Percentiles rank a stretch among this genome's conserved stretches.
Evolutionary conservation across 2,113 vertebrate genomes (phyloP).

Genomic region (Variabilichromis moorii): DNA sequence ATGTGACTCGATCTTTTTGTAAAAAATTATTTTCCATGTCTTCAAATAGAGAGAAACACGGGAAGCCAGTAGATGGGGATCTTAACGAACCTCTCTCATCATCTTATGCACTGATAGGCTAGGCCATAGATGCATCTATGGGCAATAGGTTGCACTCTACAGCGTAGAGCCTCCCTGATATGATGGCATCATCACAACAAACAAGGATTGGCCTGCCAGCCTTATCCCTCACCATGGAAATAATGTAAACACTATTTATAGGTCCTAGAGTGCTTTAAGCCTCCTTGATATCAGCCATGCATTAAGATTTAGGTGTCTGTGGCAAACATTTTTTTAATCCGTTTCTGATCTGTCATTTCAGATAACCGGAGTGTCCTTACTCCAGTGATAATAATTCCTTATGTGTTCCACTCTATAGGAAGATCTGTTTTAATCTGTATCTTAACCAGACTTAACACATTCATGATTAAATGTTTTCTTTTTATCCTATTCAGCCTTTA

Average conservation of each 20-base stretch:
- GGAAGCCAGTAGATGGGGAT: neutral
- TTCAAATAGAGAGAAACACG: neutral
- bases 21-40: fast-evolving
- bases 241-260: slow-evolving; percentile 5
- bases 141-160: slow-evolving; percentile 16
- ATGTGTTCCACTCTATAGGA: neutral
- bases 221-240: neutral
- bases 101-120: neutral
- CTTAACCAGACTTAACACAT: neutral
- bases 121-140: slow-evolving; percentile 21
- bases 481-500: neutral
- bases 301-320: neutral
- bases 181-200: slow-evolving; percentile 52
- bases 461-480: neutral
- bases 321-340: neutral
- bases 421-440: neutral
- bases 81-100: neutral
- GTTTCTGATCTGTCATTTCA: neutral
- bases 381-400: neutral
- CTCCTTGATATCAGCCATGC: neutral
- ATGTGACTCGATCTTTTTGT: neutral
- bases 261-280: neutral
- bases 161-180: slow-evolving; percentile 24
- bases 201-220: neutral
- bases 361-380: neutral